Conservation (phyloP, 2,888 invertebrate species). For the Oscheius onirici region DNA sequence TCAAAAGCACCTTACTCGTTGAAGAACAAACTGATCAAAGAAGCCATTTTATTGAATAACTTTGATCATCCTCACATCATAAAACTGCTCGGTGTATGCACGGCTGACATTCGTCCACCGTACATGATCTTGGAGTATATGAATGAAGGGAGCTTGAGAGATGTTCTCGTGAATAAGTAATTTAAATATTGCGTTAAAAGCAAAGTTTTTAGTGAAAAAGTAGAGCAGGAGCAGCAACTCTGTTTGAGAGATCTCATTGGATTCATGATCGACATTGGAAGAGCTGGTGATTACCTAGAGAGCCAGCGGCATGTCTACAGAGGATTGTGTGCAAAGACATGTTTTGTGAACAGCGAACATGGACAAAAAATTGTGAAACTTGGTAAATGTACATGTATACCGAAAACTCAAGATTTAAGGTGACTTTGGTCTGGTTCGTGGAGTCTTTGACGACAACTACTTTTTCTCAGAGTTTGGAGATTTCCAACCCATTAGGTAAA, state of each 20-base stretch:
- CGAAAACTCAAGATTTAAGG: constrained; percentile 37
- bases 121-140: constrained; percentile 96
- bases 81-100: constrained; percentile 89
- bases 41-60: constrained; percentile 93
- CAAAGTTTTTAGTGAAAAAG: constrained; percentile 36
- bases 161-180: constrained; percentile 81
- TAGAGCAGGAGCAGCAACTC: constrained; percentile 72
- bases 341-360: constrained; percentile 21
- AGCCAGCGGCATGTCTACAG: constrained; percentile 94
- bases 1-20: constrained; percentile 74
- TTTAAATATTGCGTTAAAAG: not conserved
- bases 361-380: constrained; percentile 35
- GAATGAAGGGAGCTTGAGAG: constrained; percentile 94
- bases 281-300: constrained; percentile 93
- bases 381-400: not conserved
- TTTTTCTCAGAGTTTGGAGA: constrained; percentile 92
- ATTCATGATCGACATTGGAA: constrained; percentile 94
- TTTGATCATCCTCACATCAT: constrained; percentile 96
- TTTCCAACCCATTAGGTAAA: constrained; percentile 93
- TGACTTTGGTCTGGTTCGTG: constrained; percentile 94
- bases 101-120: constrained; percentile 82
- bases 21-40: constrained; percentile 91
- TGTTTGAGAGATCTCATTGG: constrained; percentile 85
- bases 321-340: constrained; percentile 86
- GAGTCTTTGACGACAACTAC: constrained; percentile 96